Conservation (phyloP, 2,888 invertebrate species). For the Sycophila texana region DNA sequence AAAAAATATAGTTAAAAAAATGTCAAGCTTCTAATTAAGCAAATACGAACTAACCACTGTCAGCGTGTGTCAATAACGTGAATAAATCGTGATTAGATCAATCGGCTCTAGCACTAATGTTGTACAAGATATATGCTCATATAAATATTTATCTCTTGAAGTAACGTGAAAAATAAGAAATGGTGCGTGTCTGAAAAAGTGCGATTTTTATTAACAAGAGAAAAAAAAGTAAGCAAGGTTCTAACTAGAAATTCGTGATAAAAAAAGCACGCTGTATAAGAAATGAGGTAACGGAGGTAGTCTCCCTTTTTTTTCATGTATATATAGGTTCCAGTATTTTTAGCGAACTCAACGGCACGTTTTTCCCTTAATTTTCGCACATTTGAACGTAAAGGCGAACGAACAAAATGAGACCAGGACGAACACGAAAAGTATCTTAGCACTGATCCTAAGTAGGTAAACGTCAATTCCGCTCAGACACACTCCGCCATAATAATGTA, state of each 20-base stretch:
- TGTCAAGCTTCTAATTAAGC: slow-evolving; percentile 23
- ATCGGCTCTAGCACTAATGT: slow-evolving; percentile 1
- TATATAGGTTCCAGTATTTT: slow-evolving; percentile 13
- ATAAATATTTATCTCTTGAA: slow-evolving; percentile 14
- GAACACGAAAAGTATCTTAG: slow-evolving; percentile 17
- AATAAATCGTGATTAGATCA: not conserved
- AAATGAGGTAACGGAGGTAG: not conserved
- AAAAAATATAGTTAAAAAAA: slow-evolving; percentile 15
- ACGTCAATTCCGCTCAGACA: slow-evolving; percentile 22
- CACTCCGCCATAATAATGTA: not conserved
- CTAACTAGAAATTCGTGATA: not conserved
- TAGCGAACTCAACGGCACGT: slow-evolving; percentile 27
- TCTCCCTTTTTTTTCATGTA: not conserved
- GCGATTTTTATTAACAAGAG: slow-evolving; percentile 21
- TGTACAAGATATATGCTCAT: not conserved
- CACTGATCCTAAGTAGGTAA: slow-evolving; percentile 17
- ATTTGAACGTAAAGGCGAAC: slow-evolving; percentile 4
- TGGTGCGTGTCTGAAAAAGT: slow-evolving; percentile 32
- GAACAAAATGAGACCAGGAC: not conserved
- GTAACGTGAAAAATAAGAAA: slow-evolving; percentile 8
- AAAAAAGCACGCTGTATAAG: not conserved
- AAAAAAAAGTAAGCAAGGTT: slow-evolving; percentile 20
- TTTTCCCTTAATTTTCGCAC: not conserved
- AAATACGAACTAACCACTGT: slow-evolving; percentile 14
- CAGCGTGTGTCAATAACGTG: slow-evolving; percentile 2